Evolutionary conservation across 2,113 vertebrate species (phyloP).

Genomic region (Lipotes vexillifer): DNA sequence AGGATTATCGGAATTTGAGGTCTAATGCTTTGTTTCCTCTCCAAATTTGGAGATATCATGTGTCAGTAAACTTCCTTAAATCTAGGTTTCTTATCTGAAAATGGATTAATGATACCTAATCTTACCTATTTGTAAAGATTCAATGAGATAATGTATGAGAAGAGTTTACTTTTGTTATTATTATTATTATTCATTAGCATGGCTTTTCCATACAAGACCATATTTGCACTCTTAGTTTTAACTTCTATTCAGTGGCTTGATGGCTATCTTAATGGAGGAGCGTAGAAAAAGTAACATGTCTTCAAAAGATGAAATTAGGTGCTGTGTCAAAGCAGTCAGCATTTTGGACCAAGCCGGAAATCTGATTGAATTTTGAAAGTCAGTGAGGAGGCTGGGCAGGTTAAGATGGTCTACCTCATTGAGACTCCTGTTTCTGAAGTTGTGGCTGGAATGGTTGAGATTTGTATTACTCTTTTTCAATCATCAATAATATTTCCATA

Average conservation of each 20-base stretch:
- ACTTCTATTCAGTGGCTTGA: background rate
- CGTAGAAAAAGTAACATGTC: background rate
- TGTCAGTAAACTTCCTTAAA: background rate
- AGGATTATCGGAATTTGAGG: background rate
- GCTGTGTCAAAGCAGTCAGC: background rate
- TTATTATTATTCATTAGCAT: background rate
- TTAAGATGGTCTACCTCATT: background rate
- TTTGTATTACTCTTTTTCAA: background rate
- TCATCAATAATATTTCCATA: background rate
- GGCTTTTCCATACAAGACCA: background rate
- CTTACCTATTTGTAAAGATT: background rate
- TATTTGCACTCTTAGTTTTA: background rate
- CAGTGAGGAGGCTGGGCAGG: background rate
- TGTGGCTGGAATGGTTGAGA: background rate
- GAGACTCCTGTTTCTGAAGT: background rate
- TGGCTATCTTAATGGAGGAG: background rate
- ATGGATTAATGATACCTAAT: background rate
- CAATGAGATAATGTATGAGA: background rate
- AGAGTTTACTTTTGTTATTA: background rate
- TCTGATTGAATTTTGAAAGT: background rate
- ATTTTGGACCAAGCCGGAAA: background rate
- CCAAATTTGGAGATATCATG: background rate
- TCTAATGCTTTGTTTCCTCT: background rate
- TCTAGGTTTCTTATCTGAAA: background rate
- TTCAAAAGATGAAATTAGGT: background rate